These are phyloP conservation scores for Oopsacas minuta DNA, from an alignment of 37 sponge, comb jelly and placozoan species.

Conservation along the genomic window DNA sequence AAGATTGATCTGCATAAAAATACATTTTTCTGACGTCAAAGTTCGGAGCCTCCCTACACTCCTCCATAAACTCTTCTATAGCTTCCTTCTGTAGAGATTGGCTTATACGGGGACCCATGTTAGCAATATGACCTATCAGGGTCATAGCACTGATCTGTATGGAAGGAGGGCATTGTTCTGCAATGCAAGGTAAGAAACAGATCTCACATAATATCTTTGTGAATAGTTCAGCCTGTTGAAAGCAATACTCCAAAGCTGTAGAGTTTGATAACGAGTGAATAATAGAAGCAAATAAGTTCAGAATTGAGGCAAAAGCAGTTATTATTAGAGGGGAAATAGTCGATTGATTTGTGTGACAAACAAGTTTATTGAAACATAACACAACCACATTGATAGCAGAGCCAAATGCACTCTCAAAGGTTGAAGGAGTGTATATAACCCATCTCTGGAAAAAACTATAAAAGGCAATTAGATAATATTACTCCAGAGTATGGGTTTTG, in stretches of 20 bases:
- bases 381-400: background rate
- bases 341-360: background rate
- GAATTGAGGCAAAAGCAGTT: background rate
- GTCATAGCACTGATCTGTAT: background rate
- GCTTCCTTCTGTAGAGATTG: background rate
- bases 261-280: background rate
- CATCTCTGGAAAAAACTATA: conserved; percentile 14
- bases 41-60: background rate
- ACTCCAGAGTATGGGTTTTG: too few species aligned
- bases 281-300: background rate
- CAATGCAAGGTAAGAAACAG: background rate
- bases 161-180: background rate
- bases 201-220: background rate
- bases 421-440: conserved; percentile 7
- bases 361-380: background rate
- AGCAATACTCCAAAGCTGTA: background rate
- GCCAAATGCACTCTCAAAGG: conserved; percentile 15
- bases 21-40: conserved; percentile 10
- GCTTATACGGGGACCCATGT: background rate
- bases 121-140: background rate
- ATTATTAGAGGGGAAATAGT: background rate
- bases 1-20: conserved; percentile 2
- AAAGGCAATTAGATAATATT: too few species aligned
- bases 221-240: background rate
- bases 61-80: conserved; percentile 3